Base-by-base conservation (phyloP, 2,888 invertebrate species). In the Nemurella pictetii region DNA sequence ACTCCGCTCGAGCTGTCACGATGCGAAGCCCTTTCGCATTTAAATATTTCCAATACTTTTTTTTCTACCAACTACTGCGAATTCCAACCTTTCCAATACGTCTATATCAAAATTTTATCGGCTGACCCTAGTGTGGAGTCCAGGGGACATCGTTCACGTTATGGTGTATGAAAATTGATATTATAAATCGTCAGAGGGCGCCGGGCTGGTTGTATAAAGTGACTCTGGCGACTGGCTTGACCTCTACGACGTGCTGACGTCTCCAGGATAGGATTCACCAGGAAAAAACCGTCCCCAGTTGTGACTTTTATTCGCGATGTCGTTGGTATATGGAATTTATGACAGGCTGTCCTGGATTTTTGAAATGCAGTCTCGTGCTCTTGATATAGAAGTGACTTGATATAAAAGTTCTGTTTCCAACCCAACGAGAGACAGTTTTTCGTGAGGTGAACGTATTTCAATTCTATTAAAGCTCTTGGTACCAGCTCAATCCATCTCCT, bases 401-500 rank as follows among this genome's bases (percentile, higher is more conserved):
- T 83, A 32, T n/a, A 32, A 32, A 35, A 75, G 32, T 35, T 35
- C 30, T 75, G 75, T 75, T 75, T 26, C 27, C 75, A 75, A 27
- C 75, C 27, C 75, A 75, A 27, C 75, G 20, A 9, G 26, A 28
- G 75, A 28, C 75, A 12, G 75, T 75, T 75, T 75, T 12, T 72
- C 83, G 25, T 75, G 75, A 35, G 36, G 77, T 75, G 75, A 83
- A 35, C 83, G 77, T 74, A 83, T 80, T 84, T 84, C 84, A 84
- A 84, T 84, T 84, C 78, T 78, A 72, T 55, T 84, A 78, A 80
- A 30, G 28, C 80, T 80, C 32, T 32, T 35, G 35, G 80, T 35
- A 26, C 80, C 0, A 20, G 35, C n/a, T 72, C 82, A 26, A 55
- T 82, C 82, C 29, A 27, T 82, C 82, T 82, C 26, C 72, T 26